Conservation (phyloP, 1,140 invertebrate genomes). For the Sitophilus oryzae region DNA sequence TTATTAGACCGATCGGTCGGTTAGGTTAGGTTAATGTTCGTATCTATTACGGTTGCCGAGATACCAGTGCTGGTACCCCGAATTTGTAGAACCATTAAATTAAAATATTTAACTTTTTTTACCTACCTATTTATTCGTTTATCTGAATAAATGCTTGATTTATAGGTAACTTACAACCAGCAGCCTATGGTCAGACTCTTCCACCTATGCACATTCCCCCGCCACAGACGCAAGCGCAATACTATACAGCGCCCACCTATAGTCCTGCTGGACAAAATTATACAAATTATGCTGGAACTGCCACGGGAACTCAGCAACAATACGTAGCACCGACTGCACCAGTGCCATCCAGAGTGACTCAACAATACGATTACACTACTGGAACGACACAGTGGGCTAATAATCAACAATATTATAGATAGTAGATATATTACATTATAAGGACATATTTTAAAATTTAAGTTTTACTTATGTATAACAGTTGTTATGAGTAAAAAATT, state of each 20-base stretch:
- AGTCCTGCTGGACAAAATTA: slow-evolving; percentile 33
- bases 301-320: slow-evolving; percentile 27
- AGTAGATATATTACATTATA: slow-evolving; percentile 14
- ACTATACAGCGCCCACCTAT: slow-evolving; percentile 39
- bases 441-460: no score
- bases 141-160: background rate
- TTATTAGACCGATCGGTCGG: no score
- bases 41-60: no score
- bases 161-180: slow-evolving; percentile 9
- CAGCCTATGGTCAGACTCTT: slow-evolving; percentile 35
- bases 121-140: no score
- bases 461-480: no score
- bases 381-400: slow-evolving; percentile 40
- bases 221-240: slow-evolving; percentile 37
- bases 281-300: slow-evolving; percentile 28
- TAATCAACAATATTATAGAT: slow-evolving; percentile 43
- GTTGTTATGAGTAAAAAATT: no score
- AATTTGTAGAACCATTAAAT: slow-evolving; percentile 1
- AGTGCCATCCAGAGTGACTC: slow-evolving; percentile 24
- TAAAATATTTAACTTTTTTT: slow-evolving; percentile 3
- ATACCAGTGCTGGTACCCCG: no score
- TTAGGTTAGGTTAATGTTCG: no score
- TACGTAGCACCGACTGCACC: slow-evolving; percentile 30
- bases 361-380: slow-evolving; percentile 40
- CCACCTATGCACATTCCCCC: slow-evolving; percentile 42